A percentile compares a stretch with the other conserved stretches of the same genome.
Conservation (phyloP, 2,888 invertebrate genomes). For the Tenthredo livida region DNA sequence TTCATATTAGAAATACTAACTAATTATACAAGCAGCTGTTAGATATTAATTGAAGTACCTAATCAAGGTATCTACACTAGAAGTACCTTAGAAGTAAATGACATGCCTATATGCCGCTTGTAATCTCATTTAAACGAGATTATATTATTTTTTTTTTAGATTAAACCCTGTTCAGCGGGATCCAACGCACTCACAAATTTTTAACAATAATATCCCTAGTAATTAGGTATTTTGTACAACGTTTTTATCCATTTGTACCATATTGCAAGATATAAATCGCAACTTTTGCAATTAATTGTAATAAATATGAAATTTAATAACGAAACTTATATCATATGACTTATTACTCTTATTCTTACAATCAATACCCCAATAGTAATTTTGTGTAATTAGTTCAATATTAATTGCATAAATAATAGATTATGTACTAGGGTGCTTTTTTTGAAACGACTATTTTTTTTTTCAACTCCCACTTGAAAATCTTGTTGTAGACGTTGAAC, state of each 20-base stretch:
- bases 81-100: slow-evolving; percentile 32
- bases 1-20: slow-evolving; percentile 25
- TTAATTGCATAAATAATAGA: too few relatives aligned
- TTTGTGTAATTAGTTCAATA: too few relatives aligned
- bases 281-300: slow-evolving; percentile 61
- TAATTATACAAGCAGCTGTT: slow-evolving; percentile 14
- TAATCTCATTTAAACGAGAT: slow-evolving; percentile 30
- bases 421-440: too few relatives aligned
- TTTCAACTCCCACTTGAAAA: too few relatives aligned
- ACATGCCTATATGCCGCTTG: background rate
- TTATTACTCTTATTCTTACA: background rate
- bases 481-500: too few relatives aligned
- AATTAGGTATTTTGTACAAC: slow-evolving; percentile 62
- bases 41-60: slow-evolving; percentile 22
- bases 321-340: background rate
- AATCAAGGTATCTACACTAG: slow-evolving; percentile 30
- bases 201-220: slow-evolving; percentile 39
- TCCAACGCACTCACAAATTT: slow-evolving; percentile 25
- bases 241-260: slow-evolving; percentile 71
- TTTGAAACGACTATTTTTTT: too few relatives aligned
- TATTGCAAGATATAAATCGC: slow-evolving; percentile 80
- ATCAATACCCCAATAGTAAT: background rate
- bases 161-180: slow-evolving; percentile 21
- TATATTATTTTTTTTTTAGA: background rate
- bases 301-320: slow-evolving; percentile 58